phyloP scores from a whole-genome alignment of 2,888 invertebrate species.

The Amphimallon solstitiale region DNA sequence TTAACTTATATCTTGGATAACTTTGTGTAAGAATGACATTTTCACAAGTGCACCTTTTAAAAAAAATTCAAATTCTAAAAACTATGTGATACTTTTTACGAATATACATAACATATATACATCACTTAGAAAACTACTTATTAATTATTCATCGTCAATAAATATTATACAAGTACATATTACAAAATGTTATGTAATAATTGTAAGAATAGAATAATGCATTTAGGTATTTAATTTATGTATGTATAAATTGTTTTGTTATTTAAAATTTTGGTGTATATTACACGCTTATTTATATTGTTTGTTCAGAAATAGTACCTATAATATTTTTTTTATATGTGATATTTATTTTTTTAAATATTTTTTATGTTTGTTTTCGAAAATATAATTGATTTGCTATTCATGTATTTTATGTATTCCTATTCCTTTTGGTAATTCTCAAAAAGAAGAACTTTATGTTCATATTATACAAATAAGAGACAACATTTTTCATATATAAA shows the following conservation, averaged over 20 bases:
- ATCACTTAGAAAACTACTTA: conserved; percentile 8
- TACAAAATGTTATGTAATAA: too few species aligned
- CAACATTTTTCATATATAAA: too few species aligned
- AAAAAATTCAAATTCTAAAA: conserved; percentile 59
- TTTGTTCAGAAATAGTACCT: conserved; percentile 19
- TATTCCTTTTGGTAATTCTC: too few species aligned
- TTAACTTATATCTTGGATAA: not conserved
- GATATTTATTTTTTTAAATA: conserved; percentile 20
- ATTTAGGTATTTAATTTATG: too few species aligned
- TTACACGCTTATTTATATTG: not conserved
- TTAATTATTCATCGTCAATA: not conserved
- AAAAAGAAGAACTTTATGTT: too few species aligned
- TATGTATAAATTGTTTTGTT: too few species aligned
- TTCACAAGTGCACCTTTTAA: conserved; percentile 61
- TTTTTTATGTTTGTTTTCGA: conserved; percentile 4
- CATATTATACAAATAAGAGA: too few species aligned
- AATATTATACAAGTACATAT: not conserved
- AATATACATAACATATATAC: conserved; percentile 16
- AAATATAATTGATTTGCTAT: conserved; percentile 13
- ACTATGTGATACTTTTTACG: conserved; percentile 59
- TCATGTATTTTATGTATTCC: not conserved
- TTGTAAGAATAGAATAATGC: too few species aligned
- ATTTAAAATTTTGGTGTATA: too few species aligned
- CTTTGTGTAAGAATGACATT: conserved; percentile 38
- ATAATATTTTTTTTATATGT: conserved; percentile 13